Evolutionary conservation across 1,140 invertebrate species (phyloP).

Genomic region (Ectropis grisescens): DNA sequence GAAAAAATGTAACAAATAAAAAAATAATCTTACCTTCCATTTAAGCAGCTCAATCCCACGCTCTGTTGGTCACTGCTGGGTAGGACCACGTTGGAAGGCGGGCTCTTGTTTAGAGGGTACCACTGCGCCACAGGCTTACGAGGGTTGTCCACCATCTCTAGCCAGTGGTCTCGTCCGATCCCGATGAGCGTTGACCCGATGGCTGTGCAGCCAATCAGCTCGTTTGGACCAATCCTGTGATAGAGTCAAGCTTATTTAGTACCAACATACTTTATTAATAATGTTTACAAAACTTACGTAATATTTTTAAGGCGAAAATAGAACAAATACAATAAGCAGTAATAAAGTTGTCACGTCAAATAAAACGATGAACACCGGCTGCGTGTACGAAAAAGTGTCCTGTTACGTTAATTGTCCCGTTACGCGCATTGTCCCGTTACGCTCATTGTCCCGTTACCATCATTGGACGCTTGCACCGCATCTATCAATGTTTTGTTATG

Average conservation of each 20-base stretch:
- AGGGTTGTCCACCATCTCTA: conserved; percentile 89
- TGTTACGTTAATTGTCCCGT: too few species aligned
- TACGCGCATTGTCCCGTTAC: too few species aligned
- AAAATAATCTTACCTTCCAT: conserved; percentile 69
- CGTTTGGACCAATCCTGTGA: conserved; percentile 85
- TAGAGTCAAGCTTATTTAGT: too few species aligned
- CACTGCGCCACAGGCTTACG: conserved; percentile 88
- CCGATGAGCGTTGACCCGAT: conserved; percentile 84
- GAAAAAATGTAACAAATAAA: neutral
- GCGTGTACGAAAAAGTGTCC: too few species aligned
- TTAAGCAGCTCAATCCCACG: conserved; percentile 75
- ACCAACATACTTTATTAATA: conserved; percentile 1
- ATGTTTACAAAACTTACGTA: conserved; percentile 1
- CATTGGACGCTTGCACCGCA: too few species aligned
- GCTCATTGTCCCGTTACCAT: too few species aligned
- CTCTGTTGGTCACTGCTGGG: conserved; percentile 69
- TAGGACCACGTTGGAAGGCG: conserved; percentile 72
- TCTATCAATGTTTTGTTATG: too few species aligned
- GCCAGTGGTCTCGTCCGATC: conserved; percentile 89
- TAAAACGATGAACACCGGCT: too few species aligned
- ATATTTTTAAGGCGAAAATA: too few species aligned
- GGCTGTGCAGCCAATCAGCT: conserved; percentile 86
- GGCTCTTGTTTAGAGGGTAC: conserved; percentile 82
- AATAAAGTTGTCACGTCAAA: too few species aligned
- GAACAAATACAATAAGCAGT: too few species aligned